Percentiles rank a stretch among this genome's conserved stretches.
phyloP scores from a whole-genome alignment of 2,888 invertebrate genomes.

The Eupithecia subumbrata region DNA sequence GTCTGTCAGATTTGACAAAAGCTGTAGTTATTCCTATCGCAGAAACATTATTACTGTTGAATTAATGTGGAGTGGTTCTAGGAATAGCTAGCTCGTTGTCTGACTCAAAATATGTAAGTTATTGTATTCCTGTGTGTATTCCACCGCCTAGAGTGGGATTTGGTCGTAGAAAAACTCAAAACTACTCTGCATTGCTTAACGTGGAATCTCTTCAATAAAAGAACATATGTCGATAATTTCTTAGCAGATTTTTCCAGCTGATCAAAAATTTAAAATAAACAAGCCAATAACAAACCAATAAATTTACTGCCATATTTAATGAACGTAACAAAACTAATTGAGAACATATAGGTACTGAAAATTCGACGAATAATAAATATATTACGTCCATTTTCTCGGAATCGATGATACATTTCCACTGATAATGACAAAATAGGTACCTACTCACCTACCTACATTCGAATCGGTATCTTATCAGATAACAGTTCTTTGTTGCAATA shows the following conservation, averaged over 20 bases:
- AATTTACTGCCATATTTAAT: background rate
- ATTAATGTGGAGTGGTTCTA: background rate
- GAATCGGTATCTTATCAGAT: constrained; percentile 3
- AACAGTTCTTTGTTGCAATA: background rate
- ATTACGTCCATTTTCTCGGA: background rate
- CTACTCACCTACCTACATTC: background rate
- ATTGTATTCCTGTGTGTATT: too few relatives aligned
- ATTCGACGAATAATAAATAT: too few relatives aligned
- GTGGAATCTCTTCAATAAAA: too few relatives aligned
- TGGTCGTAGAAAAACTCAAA: too few relatives aligned
- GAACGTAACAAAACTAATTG: background rate
- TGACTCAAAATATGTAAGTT: background rate
- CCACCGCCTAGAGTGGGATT: too few relatives aligned
- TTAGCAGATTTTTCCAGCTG: too few relatives aligned
- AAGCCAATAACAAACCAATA: too few relatives aligned
- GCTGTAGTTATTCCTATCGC: background rate
- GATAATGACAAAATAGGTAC: background rate
- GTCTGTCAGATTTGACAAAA: background rate
- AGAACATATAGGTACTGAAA: background rate
- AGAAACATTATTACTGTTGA: background rate
- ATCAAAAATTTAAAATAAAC: too few relatives aligned
- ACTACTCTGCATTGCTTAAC: too few relatives aligned
- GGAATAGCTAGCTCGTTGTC: background rate
- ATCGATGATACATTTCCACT: background rate
- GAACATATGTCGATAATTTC: too few relatives aligned